Conservation (phyloP, 1,140 invertebrate genomes). For the Mamestra configurata region DNA sequence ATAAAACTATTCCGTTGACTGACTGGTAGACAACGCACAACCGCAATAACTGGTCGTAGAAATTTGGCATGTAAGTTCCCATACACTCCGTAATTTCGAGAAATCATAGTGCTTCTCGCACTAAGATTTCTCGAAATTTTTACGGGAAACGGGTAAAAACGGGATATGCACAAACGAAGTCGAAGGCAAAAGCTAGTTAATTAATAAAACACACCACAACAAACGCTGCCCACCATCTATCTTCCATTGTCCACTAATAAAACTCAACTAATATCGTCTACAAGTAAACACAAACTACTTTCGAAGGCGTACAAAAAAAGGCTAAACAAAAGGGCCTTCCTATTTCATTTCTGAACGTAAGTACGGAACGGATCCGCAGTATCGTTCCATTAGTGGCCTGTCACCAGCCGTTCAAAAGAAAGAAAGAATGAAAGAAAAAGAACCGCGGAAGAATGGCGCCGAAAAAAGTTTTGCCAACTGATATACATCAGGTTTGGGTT, state of each 20-base stretch:
- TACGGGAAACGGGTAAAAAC: no score
- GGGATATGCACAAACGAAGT: no score
- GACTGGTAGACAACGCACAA: no score
- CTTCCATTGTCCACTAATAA: neutral
- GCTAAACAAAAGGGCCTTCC: conserved; percentile 63
- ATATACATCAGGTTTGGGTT: conserved; percentile 49
- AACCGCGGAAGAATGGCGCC: conserved; percentile 50
- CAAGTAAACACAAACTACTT: conserved; percentile 34
- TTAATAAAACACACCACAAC: neutral
- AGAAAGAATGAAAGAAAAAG: conserved; percentile 60
- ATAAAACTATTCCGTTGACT: no score
- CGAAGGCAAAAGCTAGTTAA: neutral
- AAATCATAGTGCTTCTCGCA: no score
- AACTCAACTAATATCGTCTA: conserved; percentile 11
- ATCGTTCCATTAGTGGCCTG: conserved; percentile 72
- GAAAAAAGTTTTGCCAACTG: conserved; percentile 51
- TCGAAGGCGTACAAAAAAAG: conserved; percentile 27
- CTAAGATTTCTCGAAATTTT: no score
- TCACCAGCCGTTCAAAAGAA: conserved; percentile 63
- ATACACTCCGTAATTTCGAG: no score
- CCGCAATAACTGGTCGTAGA: no score
- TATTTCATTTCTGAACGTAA: conserved; percentile 68
- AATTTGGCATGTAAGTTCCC: no score
- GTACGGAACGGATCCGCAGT: conserved; percentile 61
- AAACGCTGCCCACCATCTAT: neutral